Evolutionary conservation across 35 echinoderm and acorn worm genomes (phyloP).

Genomic region (Heliocidaris tuberculata): DNA sequence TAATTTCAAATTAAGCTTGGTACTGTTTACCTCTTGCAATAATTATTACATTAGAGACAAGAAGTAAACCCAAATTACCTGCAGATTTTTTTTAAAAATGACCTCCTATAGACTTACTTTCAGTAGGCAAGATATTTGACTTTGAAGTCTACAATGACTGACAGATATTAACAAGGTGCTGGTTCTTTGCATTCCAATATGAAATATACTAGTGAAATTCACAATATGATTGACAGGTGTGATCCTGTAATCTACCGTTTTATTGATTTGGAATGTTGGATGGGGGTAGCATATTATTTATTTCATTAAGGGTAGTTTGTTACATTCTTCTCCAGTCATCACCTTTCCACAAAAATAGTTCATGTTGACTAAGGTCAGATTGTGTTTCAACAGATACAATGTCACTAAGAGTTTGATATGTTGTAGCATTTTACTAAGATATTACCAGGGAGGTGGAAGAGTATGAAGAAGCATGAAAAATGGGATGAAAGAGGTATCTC

Average conservation of each 20-base stretch:
- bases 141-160: background rate
- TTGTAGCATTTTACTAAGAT: no score
- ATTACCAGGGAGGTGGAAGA: no score
- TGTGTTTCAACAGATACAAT: background rate
- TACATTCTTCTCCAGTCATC: background rate
- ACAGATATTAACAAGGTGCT: background rate
- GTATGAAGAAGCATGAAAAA: no score
- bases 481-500: no score
- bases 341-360: background rate
- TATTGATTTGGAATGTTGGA: background rate
- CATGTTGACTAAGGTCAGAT: background rate
- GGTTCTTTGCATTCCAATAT: background rate
- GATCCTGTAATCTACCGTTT: background rate
- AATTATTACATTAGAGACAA: no score
- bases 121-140: background rate
- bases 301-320: background rate
- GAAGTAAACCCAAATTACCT: no score
- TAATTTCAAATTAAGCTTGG: no score
- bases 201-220: background rate
- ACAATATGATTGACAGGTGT: background rate
- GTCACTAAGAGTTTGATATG: no score
- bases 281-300: background rate
- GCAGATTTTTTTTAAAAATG: background rate
- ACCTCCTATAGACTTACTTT: background rate
- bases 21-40: no score